Percentiles rank a stretch among this genome's conserved stretches.
phyloP scores from a whole-genome alignment of 2,888 invertebrate species.

The Heliconius ismenius region DNA sequence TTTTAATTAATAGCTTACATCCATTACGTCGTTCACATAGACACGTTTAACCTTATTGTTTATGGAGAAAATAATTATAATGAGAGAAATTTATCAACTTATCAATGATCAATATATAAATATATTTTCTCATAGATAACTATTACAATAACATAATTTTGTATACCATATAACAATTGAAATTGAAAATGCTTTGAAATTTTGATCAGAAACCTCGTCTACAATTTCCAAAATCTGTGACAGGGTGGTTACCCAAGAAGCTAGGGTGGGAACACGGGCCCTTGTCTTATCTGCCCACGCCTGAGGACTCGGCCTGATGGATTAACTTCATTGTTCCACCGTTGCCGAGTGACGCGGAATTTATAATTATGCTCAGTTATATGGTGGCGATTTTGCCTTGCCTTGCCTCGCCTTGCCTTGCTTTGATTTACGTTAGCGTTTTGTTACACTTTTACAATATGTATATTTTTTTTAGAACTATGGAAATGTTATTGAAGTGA shows the following conservation, averaged over 20 bases:
- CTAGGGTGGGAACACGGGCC: slow-evolving; percentile 69
- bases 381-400: slow-evolving; percentile 45
- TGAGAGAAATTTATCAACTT: no score
- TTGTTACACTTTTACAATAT: slow-evolving; percentile 22
- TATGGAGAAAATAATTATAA: neutral
- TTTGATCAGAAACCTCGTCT: slow-evolving; percentile 1
- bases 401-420: slow-evolving; percentile 39
- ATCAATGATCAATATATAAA: no score
- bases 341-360: slow-evolving; percentile 77
- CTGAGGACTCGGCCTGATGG: slow-evolving; percentile 78
- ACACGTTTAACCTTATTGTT: neutral
- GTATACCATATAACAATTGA: no score
- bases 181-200: no score
- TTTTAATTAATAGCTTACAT: neutral
- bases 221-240: slow-evolving; percentile 47
- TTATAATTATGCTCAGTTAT: slow-evolving; percentile 72
- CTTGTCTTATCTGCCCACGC: slow-evolving; percentile 80
- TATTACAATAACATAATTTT: no score
- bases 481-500: neutral
- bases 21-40: neutral
- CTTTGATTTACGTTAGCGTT: slow-evolving; percentile 39
- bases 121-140: no score
- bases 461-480: neutral
- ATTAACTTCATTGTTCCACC: slow-evolving; percentile 81
- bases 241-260: slow-evolving; percentile 70